Conservation (phyloP, 2,113 vertebrate genomes). For the Antigone vipio region DNA sequence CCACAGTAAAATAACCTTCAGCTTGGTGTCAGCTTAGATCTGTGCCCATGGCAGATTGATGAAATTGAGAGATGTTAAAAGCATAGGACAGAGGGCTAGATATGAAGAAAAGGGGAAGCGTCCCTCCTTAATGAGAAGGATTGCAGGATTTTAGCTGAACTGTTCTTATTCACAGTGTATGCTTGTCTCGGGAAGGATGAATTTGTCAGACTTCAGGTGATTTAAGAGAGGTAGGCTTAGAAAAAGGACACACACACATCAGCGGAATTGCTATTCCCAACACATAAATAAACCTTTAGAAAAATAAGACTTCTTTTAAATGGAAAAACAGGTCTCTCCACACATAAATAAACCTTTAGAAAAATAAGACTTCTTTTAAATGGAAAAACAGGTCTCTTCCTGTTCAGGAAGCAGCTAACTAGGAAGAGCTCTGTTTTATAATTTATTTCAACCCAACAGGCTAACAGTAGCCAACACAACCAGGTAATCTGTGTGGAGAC, state of each 20-base stretch:
- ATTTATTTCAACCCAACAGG: not conserved
- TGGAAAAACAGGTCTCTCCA: not conserved
- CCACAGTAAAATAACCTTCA: not conserved
- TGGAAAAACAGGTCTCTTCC: not conserved
- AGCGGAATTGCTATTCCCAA: not conserved
- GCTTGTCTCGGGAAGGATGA: not conserved
- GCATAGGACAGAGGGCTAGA: not conserved
- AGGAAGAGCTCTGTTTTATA: not conserved
- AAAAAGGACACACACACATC: not conserved
- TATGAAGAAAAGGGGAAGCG: not conserved
- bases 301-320: not conserved
- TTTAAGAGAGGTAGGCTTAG: not conserved
- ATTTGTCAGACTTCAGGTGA: conserved; percentile 4
- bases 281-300: not conserved
- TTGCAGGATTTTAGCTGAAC: not conserved
- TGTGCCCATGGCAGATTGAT: not conserved
- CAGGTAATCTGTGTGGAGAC: not conserved
- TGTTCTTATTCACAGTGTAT: not conserved
- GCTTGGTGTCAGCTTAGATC: not conserved
- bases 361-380: not conserved
- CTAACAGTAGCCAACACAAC: not conserved
- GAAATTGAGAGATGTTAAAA: not conserved
- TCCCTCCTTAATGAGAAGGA: not conserved
- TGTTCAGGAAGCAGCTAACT: not conserved
- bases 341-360: not conserved